phyloP scores from a whole-genome alignment of 2,797 vertebrate genomes.

The Nasua narica region DNA sequence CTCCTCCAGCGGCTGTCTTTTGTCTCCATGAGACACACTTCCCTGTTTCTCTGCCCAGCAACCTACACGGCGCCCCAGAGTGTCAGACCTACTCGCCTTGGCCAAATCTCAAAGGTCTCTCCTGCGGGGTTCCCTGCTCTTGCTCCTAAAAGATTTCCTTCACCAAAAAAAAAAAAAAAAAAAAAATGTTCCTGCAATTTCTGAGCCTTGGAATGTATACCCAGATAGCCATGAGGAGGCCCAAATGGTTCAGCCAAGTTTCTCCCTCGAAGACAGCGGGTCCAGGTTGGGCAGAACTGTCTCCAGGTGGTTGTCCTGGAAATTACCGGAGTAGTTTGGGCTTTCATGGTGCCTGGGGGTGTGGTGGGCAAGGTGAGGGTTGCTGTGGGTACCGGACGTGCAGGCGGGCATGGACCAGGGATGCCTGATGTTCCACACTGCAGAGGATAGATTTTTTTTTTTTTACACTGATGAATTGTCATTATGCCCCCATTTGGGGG shows the following conservation, averaged over 20 bases:
- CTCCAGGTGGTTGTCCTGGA: background rate
- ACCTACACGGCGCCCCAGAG: background rate
- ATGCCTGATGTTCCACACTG: no score
- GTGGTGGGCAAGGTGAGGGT: background rate
- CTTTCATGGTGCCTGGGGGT: background rate
- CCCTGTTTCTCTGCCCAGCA: background rate
- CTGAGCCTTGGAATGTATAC: background rate
- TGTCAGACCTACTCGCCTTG: background rate
- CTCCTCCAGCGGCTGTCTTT: background rate
- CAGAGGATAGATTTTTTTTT: no score
- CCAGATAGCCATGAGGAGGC: background rate
- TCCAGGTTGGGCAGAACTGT: background rate
- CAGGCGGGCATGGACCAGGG: background rate
- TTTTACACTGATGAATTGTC: background rate
- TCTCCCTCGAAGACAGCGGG: background rate
- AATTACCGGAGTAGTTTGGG: background rate
- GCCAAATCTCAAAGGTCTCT: background rate
- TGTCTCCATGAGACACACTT: background rate
- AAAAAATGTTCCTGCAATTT: background rate
- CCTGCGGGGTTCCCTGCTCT: background rate
- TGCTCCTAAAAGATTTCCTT: background rate
- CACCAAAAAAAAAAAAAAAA: background rate
- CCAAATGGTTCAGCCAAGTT: no score
- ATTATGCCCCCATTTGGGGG: fast-evolving
- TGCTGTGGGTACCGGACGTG: background rate